These are phyloP conservation scores for Phocoena sinus DNA, from an alignment of 2,113 vertebrate genomes.

Conservation along the genomic window DNA sequence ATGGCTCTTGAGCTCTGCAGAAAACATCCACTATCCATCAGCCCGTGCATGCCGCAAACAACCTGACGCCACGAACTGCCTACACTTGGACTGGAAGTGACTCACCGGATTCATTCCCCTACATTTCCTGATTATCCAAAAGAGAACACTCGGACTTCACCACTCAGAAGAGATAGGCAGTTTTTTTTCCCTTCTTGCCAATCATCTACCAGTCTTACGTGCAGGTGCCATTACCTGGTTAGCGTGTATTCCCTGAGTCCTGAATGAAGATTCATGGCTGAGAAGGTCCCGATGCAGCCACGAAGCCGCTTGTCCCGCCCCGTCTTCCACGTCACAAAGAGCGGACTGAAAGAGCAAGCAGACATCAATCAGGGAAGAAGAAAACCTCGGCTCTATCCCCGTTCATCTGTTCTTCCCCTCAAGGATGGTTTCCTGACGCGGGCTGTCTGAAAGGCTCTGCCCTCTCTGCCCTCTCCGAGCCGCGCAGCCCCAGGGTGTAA, in stretches of 20 bases:
- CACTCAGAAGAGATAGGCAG: neutral
- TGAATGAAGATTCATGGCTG: constrained; percentile 91
- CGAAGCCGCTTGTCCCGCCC: constrained; percentile 89
- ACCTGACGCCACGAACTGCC: neutral
- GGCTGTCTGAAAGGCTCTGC: neutral
- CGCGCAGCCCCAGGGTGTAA: neutral
- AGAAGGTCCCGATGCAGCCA: constrained; percentile 90
- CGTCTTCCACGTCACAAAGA: constrained; percentile 92
- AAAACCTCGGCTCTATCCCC: neutral
- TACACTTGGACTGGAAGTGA: neutral
- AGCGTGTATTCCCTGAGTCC: constrained; percentile 92
- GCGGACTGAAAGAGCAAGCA: constrained; percentile 81
- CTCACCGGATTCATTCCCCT: neutral
- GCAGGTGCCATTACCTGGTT: constrained; percentile 83
- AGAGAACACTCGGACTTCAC: neutral
- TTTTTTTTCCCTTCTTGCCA: neutral
- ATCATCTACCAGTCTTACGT: neutral
- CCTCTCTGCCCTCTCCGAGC: neutral
- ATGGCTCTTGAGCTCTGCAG: neutral
- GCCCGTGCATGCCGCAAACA: neutral
- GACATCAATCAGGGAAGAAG: constrained; percentile 28
- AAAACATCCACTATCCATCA: neutral
- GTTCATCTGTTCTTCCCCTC: neutral
- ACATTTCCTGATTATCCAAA: neutral
- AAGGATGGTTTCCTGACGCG: neutral